Conservation (phyloP, 2,113 vertebrate species). For the Pomatostomus ruficeps region DNA sequence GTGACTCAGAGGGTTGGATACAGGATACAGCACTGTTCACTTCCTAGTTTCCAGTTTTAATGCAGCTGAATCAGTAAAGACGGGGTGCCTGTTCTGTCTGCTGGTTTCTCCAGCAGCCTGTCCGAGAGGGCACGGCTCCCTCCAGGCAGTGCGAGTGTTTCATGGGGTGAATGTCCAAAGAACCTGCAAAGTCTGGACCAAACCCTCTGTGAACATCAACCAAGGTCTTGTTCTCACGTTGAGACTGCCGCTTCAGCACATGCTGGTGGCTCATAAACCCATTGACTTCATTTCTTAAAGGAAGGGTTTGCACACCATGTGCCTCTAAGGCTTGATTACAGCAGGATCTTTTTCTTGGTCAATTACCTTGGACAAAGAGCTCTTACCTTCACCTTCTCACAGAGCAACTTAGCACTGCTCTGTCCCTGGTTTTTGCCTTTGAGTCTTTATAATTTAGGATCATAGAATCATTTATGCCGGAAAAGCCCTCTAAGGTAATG, state of each 20-base stretch:
- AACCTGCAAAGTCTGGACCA: background rate
- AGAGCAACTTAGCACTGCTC: background rate
- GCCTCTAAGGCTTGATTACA: background rate
- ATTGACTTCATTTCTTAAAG: background rate
- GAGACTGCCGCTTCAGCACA: background rate
- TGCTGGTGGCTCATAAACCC: background rate
- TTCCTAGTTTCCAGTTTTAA: conserved; percentile 21
- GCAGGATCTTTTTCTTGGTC: background rate
- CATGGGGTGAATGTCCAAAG: background rate
- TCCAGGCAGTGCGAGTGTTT: background rate
- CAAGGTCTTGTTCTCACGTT: background rate
- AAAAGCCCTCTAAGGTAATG: background rate
- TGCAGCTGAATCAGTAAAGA: conserved; percentile 22
- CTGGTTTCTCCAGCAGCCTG: background rate
- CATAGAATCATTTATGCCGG: background rate
- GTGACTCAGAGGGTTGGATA: conserved; percentile 40
- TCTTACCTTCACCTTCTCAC: background rate
- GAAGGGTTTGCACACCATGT: background rate
- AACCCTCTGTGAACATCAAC: background rate
- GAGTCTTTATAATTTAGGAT: background rate
- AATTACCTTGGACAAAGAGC: background rate
- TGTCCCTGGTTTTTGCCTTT: background rate
- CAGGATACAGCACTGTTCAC: background rate
- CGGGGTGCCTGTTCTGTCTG: background rate
- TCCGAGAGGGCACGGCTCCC: background rate